phyloP scores from a whole-genome alignment of 1,140 invertebrate species.

The Heliconius eleuchia region DNA sequence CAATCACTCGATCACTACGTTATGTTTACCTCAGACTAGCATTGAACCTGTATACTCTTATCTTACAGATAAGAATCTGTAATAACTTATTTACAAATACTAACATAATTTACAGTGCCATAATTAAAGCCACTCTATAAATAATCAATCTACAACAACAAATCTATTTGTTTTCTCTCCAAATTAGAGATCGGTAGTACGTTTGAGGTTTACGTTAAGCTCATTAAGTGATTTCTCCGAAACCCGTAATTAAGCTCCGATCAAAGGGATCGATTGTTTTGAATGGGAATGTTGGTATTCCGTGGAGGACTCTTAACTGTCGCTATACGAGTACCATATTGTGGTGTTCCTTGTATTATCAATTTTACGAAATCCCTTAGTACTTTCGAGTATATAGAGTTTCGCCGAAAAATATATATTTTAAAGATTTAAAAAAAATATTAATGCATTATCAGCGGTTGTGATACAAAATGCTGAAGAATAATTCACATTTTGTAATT shows the following conservation, averaged over 20 bases:
- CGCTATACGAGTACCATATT: conserved; percentile 44
- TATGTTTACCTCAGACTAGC: too few species aligned
- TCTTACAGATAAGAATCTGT: neutral
- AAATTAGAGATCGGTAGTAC: conserved; percentile 25
- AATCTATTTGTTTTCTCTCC: conserved; percentile 30
- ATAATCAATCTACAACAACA: conserved; percentile 19
- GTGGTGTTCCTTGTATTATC: conserved; percentile 33
- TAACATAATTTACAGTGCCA: neutral
- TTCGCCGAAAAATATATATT: neutral
- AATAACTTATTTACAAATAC: neutral
- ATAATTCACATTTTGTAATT: too few species aligned
- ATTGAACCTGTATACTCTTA: too few species aligned
- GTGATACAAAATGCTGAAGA: too few species aligned
- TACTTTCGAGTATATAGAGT: neutral
- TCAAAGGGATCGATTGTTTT: conserved; percentile 71
- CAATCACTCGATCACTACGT: too few species aligned
- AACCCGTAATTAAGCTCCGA: conserved; percentile 59
- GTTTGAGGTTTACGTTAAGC: conserved; percentile 55
- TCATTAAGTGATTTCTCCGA: conserved; percentile 72
- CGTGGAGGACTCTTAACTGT: conserved; percentile 45
- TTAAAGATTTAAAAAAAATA: neutral
- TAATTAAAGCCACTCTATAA: conserved; percentile 13
- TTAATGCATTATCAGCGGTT: too few species aligned
- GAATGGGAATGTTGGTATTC: conserved; percentile 50
- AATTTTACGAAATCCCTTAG: neutral